These are phyloP conservation scores for Mellivora capensis DNA, from an alignment of 2,113 vertebrate species.

Conservation along the genomic window DNA sequence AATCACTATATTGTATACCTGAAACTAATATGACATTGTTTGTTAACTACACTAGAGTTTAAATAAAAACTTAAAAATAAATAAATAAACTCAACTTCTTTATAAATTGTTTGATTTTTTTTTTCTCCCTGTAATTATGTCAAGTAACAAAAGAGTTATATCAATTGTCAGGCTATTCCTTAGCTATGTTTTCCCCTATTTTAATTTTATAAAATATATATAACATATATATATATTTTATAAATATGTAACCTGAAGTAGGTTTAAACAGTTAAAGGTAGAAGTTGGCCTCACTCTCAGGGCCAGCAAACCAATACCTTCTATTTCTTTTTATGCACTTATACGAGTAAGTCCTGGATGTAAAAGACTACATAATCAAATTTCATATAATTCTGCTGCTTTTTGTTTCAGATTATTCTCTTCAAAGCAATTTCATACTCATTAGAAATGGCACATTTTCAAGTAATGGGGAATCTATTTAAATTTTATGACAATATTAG, in stretches of 20 bases:
- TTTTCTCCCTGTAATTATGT: background rate
- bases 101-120: background rate
- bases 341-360: background rate
- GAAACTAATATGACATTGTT: background rate
- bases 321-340: background rate
- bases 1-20: background rate
- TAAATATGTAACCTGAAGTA: background rate
- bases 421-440: conserved; percentile 18
- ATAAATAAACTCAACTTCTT: background rate
- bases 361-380: conserved; percentile 3
- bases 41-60: background rate
- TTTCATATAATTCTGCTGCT: background rate
- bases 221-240: background rate
- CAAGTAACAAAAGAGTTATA: background rate
- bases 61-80: background rate
- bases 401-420: conserved; percentile 37
- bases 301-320: background rate
- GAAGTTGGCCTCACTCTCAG: background rate
- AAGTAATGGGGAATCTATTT: conserved; percentile 29
- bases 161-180: background rate
- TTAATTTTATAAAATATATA: background rate
- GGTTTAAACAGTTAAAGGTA: background rate
- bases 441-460: conserved; percentile 33
- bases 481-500: conserved; percentile 46
- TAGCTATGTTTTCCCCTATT: background rate